These are phyloP conservation scores for Nasonia oneida DNA, from an alignment of 2,888 invertebrate species.

Conservation along the genomic window DNA sequence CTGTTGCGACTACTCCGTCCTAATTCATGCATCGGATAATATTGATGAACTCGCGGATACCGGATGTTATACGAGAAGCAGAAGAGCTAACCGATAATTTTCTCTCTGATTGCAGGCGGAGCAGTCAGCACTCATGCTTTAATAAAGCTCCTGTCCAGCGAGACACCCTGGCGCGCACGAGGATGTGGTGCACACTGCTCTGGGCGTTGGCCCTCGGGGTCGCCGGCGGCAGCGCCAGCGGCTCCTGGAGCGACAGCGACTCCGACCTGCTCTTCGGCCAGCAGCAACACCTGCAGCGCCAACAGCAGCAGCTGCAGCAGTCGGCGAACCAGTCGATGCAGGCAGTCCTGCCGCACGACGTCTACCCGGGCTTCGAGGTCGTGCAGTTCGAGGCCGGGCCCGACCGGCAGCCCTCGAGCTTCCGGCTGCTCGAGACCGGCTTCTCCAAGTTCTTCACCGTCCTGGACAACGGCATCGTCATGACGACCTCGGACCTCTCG, in stretches of 20 bases:
- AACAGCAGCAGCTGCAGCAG: not conserved
- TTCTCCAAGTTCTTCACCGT: slow-evolving; percentile 93
- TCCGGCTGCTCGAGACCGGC: slow-evolving; percentile 88
- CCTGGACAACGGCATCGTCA: slow-evolving; percentile 92
- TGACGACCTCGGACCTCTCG: slow-evolving; percentile 93
- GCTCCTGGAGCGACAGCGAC: slow-evolving; percentile 8
- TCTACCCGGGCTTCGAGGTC: slow-evolving; percentile 93
- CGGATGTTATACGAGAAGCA: not conserved
- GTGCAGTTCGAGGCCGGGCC: slow-evolving; percentile 86
- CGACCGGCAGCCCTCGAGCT: slow-evolving; percentile 77
- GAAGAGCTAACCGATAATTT: not conserved
- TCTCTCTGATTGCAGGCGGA: slow-evolving; percentile 61
- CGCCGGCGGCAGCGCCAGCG: slow-evolving; percentile 21
- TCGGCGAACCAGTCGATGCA: slow-evolving; percentile 67
- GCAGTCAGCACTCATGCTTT: slow-evolving; percentile 72
- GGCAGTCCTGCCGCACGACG: slow-evolving; percentile 91
- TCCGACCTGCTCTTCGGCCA: slow-evolving; percentile 1
- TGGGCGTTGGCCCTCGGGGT: slow-evolving; percentile 68
- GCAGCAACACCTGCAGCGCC: not conserved
- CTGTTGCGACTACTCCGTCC: not conserved
- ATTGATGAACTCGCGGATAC: not conserved
- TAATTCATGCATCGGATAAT: not conserved
- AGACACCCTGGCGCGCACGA: slow-evolving; percentile 58
- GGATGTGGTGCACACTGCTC: slow-evolving; percentile 73
- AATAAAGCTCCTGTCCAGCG: slow-evolving; percentile 69